Evolutionary conservation across 2,113 vertebrate genomes (phyloP).

Genomic region (Crotalus viridis): DNA sequence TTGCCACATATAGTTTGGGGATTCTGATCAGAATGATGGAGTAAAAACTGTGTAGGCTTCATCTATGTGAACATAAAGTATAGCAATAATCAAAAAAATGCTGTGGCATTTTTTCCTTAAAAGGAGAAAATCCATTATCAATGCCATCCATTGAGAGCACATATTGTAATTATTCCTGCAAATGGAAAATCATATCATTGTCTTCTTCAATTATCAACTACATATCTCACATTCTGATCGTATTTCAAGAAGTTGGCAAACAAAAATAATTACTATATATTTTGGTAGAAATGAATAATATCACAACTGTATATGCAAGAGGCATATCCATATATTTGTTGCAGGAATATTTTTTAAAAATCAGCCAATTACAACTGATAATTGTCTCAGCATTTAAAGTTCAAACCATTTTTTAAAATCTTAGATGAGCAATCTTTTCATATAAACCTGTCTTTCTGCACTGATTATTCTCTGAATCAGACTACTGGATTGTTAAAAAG

Average conservation of each 20-base stretch:
- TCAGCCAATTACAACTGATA: not conserved
- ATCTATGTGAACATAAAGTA: not conserved
- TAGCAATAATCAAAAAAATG: not conserved
- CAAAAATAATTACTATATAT: constrained; percentile 33
- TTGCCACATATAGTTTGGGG: not conserved
- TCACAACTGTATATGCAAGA: not conserved
- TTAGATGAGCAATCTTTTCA: not conserved
- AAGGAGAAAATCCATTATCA: not conserved
- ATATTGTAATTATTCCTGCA: not conserved
- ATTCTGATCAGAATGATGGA: not conserved
- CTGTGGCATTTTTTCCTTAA: not conserved
- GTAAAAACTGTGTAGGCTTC: not conserved
- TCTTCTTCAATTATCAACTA: constrained; percentile 28
- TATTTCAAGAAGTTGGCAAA: constrained; percentile 2
- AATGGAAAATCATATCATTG: constrained; percentile 9
- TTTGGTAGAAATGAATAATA: constrained; percentile 7
- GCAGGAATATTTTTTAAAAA: too few relatives aligned
- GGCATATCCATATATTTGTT: too few relatives aligned
- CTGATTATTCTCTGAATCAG: not conserved
- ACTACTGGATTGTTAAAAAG: not conserved
- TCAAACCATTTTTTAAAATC: not conserved
- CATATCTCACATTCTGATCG: constrained; percentile 22
- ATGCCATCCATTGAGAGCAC: not conserved
- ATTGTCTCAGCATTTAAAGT: not conserved
- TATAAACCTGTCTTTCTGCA: not conserved